These are phyloP conservation scores for Cordilura impudica DNA, from an alignment of 2,888 invertebrate genomes.

Conservation along the genomic window DNA sequence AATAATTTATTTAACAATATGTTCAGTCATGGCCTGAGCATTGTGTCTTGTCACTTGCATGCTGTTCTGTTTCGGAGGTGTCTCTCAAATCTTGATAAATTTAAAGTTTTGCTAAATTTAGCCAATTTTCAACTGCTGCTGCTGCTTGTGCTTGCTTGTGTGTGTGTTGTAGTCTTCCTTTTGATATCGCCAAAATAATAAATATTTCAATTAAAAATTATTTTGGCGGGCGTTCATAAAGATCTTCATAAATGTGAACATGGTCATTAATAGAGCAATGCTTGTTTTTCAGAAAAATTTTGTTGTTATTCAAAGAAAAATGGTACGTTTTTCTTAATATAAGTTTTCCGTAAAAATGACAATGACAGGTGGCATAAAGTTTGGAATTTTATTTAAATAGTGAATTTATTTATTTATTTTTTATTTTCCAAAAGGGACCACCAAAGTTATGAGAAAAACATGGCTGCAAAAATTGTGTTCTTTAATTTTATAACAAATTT, in stretches of 20 bases:
- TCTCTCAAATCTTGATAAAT: slow-evolving; percentile 54
- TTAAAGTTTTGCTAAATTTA: slow-evolving; percentile 38
- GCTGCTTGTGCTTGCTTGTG: slow-evolving; percentile 4
- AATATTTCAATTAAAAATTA: slow-evolving; percentile 62
- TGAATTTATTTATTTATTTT: not conserved
- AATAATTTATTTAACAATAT: slow-evolving; percentile 34
- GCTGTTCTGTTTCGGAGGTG: slow-evolving; percentile 42
- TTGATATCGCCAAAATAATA: slow-evolving; percentile 58
- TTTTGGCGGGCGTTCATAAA: slow-evolving; percentile 28
- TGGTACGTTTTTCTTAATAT: too few species aligned
- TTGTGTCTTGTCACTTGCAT: slow-evolving; percentile 7
- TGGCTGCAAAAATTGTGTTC: too few species aligned
- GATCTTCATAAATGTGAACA: slow-evolving; percentile 17
- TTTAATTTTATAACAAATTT: too few species aligned
- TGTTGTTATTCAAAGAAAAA: not conserved
- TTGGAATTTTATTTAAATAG: slow-evolving; percentile 26
- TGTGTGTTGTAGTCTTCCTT: slow-evolving; percentile 41
- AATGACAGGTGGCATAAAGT: slow-evolving; percentile 54
- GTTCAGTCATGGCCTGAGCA: slow-evolving; percentile 16
- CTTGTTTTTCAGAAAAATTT: not conserved
- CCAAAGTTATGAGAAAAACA: too few species aligned
- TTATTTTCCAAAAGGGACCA: slow-evolving; percentile 17
- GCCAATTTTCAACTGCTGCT: slow-evolving; percentile 11
- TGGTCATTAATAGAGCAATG: slow-evolving; percentile 4
- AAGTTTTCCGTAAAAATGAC: slow-evolving; percentile 34